Conservation (phyloP, 2,113 vertebrate genomes). For the Podarcis raffonei region DNA sequence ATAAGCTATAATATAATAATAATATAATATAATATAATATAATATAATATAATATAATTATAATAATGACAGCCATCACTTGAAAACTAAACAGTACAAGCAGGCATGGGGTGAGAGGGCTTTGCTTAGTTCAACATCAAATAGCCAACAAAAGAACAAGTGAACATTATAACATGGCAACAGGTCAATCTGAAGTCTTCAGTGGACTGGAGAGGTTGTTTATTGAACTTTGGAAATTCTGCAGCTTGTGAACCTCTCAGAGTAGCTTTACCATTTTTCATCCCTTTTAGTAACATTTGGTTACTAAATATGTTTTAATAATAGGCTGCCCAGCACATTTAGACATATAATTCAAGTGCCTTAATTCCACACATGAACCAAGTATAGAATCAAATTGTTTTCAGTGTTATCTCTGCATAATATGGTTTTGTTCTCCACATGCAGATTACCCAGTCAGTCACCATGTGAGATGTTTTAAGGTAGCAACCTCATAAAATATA, state of each 20-base stretch:
- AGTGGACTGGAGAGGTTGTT: background rate
- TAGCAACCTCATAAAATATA: conserved; percentile 32
- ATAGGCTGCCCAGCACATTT: conserved; percentile 63
- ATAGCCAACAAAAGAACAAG: background rate
- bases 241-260: conserved; percentile 36
- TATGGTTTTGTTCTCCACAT: background rate
- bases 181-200: background rate
- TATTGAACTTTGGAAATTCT: background rate
- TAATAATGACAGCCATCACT: conserved; percentile 5
- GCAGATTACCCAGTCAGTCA: background rate
- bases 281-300: conserved; percentile 55
- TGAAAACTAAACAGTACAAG: conserved; percentile 16
- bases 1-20: too few relatives aligned
- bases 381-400: conserved; percentile 41
- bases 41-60: too few relatives aligned
- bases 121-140: background rate
- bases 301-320: conserved; percentile 63
- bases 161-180: background rate
- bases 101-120: background rate
- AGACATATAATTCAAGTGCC: conserved; percentile 51
- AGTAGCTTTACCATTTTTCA: conserved; percentile 51
- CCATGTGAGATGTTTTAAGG: background rate
- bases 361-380: conserved; percentile 51
- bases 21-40: too few relatives aligned
- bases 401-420: conserved; percentile 27